phyloP scores from a whole-genome alignment of 2,888 invertebrate genomes.

The Tenthredo livida region DNA sequence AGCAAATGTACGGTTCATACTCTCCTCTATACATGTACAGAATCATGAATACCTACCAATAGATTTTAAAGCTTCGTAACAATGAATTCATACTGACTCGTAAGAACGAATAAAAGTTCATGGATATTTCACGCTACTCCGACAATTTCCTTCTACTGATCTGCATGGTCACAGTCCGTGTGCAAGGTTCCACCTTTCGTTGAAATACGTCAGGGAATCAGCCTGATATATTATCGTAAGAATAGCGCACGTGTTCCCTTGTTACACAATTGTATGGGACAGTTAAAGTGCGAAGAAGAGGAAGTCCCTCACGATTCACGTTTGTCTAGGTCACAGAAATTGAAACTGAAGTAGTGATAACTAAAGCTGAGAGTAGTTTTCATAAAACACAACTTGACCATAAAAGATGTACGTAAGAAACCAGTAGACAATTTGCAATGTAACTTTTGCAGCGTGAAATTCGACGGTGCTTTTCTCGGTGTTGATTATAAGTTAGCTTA shows the following conservation, averaged over 20 bases:
- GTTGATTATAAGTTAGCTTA: neutral
- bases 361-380: neutral
- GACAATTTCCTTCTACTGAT: neutral
- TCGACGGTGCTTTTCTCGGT: neutral
- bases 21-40: neutral
- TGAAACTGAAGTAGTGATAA: neutral
- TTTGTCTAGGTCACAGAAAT: neutral
- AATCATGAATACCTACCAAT: neutral
- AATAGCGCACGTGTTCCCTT: conserved; percentile 8
- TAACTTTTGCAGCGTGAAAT: neutral
- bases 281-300: neutral
- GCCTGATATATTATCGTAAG: conserved; percentile 23
- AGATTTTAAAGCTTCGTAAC: neutral
- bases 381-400: neutral
- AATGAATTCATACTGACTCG: neutral
- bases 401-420: neutral
- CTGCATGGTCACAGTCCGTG: neutral
- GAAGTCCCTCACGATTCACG: neutral
- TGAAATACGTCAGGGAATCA: conserved; percentile 2
- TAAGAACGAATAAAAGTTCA: neutral
- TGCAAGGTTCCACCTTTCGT: neutral
- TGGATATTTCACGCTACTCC: neutral
- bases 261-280: conserved; percentile 8
- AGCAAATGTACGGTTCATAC: neutral
- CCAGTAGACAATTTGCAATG: neutral